Conservation (phyloP, 2,888 invertebrate species). For the Athalia rosae region DNA sequence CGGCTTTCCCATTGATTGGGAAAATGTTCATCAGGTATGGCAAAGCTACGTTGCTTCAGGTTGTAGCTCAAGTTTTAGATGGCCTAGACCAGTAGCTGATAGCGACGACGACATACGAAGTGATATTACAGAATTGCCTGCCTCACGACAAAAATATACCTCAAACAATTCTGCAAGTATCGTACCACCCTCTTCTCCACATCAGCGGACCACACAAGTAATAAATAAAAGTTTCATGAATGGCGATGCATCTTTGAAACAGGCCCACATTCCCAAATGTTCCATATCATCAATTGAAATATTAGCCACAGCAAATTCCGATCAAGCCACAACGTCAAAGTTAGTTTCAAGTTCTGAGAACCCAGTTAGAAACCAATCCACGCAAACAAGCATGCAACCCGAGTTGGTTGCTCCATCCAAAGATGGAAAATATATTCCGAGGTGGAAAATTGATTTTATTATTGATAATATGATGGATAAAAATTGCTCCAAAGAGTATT, state of each 20-base stretch:
- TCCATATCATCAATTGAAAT: neutral
- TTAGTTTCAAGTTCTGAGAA: constrained; percentile 3
- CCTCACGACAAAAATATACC: constrained; percentile 11
- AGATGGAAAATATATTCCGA: constrained; percentile 56
- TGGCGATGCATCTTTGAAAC: neutral
- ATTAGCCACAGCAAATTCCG: neutral
- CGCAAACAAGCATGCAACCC: neutral
- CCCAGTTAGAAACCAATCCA: neutral
- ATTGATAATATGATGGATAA: constrained; percentile 59
- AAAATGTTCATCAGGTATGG: constrained; percentile 67
- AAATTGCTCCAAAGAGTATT: constrained; percentile 60
- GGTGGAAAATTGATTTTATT: constrained; percentile 61
- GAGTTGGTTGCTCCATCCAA: constrained; percentile 23
- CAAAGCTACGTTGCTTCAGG: constrained; percentile 58
- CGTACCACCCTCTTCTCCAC: neutral
- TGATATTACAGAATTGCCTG: constrained; percentile 60
- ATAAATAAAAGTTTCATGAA: neutral
- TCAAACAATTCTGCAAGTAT: neutral
- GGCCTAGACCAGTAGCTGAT: constrained; percentile 67
- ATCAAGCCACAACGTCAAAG: neutral
- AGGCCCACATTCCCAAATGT: neutral
- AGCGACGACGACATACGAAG: constrained; percentile 67
- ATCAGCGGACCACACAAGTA: neutral
- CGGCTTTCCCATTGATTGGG: constrained; percentile 71
- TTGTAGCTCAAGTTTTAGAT: constrained; percentile 60